Evolutionary conservation across 2,113 vertebrate genomes (phyloP).

Genomic region (Delphinus delphis): DNA sequence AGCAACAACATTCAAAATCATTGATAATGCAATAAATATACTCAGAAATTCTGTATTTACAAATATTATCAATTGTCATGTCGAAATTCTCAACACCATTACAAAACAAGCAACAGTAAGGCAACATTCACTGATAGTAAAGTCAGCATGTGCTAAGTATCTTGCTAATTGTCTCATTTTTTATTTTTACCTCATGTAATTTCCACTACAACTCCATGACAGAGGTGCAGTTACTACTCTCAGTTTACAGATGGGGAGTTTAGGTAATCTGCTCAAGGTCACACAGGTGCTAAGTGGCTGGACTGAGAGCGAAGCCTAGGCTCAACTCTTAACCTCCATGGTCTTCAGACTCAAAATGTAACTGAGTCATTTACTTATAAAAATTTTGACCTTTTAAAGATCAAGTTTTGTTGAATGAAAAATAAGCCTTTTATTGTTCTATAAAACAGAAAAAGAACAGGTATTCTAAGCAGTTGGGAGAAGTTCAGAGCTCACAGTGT

Average conservation of each 20-base stretch:
- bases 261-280: background rate
- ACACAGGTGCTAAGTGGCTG: background rate
- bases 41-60: background rate
- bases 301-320: background rate
- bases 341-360: background rate
- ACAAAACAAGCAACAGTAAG: background rate
- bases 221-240: background rate
- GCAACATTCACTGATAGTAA: background rate
- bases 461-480: background rate
- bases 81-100: background rate
- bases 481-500: background rate
- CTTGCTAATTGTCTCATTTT: background rate
- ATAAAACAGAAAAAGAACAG: slow-evolving; percentile 12
- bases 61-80: background rate
- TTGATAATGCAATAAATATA: background rate
- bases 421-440: background rate
- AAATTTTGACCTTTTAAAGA: background rate
- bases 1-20: background rate
- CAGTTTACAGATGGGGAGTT: background rate
- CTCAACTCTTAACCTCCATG: background rate
- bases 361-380: background rate
- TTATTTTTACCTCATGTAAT: background rate
- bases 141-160: background rate
- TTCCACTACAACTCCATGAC: background rate
- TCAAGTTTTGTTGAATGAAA: slow-evolving; percentile 24